Evolutionary conservation across 2,113 vertebrate genomes (phyloP), one percentile per base, ranked within the genome.

Genomic region (Accipiter cooperii): DNA sequence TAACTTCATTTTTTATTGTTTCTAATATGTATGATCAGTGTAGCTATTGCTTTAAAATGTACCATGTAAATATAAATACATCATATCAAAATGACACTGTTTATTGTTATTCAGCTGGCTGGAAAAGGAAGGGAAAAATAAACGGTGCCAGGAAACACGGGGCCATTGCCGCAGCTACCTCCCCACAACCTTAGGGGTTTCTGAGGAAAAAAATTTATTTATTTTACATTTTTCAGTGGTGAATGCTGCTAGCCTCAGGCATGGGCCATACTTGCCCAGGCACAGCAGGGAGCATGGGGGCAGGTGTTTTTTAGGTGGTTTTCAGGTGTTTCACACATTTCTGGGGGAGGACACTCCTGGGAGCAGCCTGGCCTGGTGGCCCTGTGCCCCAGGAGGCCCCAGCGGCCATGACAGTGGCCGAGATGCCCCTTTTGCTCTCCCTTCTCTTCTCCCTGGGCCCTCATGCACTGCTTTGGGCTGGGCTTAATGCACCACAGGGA

Each of bases 21-120:
- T 99, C 98, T 99, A 99, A 99, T 98, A 98, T 99, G 98, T 99
- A 99, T 98, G 98, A 99, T 98, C 98, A 98, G 98, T 98, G 98
- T 99, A 99, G 98, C 98, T 99, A 98, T 98, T 99, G 98, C 98
- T 98, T 99, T 98, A 98, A 98, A 98, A 98, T 97, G 98, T 99
- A 98, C 98, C 98, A 95, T 99, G 99, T 99, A 99, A 99, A 99
- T 99, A 99, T 88, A 98, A 98, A 99, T 98, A 99, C 98, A 98
- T 98, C 98, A 97, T 98, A 98, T 98, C 96, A 96, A 97, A 98
- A 85, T 8, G 3, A 79, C 31, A 84, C 58, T 9, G 90, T 66
- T 87, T 58, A 18, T 65, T 81, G 34, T 92, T 13, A 58, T 78
- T 96, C 2, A 0, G 47, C 34, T 54, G 91, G 6, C 46, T 54